Base-by-base conservation (phyloP, 2,888 invertebrate genomes). In the Catocala nupta region DNA sequence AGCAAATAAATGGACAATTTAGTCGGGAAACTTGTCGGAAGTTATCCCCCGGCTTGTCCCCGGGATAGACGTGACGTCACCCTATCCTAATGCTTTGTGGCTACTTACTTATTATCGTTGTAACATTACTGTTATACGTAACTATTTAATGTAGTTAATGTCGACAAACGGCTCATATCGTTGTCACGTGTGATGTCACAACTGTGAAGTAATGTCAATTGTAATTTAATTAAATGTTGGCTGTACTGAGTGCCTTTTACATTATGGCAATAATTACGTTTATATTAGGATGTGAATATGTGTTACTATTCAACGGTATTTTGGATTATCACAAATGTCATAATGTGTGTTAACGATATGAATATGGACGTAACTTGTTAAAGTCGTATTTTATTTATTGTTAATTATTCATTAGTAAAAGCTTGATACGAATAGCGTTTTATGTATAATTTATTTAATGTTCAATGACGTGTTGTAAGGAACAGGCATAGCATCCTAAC, bases 1-100 rank as follows among this genome's bases (percentile, higher is more conserved):
- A 77, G 72, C 84, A 84, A 87, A 86, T 86, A 86, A 86, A 83
- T 84, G 85, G 85, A 81, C 85, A 83, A 83, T 86, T 87, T 81
- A 83, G 79, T 80, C 73, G 71, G 71, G 62, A 10, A 80, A 85
- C 76, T 83, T 84, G 76, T 73, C 63, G 69, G 75, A 72, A 81
- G 71, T 81, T 81, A 77, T 73, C 58, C 68, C 55, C 34, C 45
- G 68, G 65, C 70, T 75, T 62, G 72, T 75, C 66, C 69, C 49
- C 53, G 67, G 69, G 70, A 65, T 63, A 70, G 71, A 78, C 71
- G 69, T 73, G 76, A 68, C 55, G 79, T 70, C 72, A 70, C 59
- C 53, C 66, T 62, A 68, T 67, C 58, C 66, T 75, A 77, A 70
- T 71, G 71, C 67, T 60, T 62, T 70, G 73, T 59, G 75, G 75